A percentile compares a stretch with the other conserved stretches of the same genome.
Evolutionary conservation across 2,113 vertebrate genomes (phyloP).

Genomic region (Lanius ludovicianus): DNA sequence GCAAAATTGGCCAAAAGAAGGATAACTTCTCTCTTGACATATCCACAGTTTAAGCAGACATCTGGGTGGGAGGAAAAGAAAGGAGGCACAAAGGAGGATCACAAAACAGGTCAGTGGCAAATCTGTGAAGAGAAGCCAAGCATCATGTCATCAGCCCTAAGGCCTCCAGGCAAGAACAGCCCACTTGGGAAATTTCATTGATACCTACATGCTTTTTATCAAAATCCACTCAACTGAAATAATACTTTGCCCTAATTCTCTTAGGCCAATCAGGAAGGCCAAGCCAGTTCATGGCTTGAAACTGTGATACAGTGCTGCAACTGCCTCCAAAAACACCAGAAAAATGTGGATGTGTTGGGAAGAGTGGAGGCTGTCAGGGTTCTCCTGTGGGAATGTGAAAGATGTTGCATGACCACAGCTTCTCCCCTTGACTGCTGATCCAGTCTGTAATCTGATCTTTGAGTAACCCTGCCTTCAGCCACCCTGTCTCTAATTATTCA

Average conservation of each 20-base stretch:
- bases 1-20: not conserved
- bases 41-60: not conserved
- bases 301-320: not conserved
- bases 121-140: not conserved
- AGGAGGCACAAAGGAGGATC: not conserved
- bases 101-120: not conserved
- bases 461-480: not conserved
- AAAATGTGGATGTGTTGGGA: not conserved
- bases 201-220: not conserved
- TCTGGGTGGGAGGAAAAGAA: not conserved
- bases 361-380: not conserved
- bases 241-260: not conserved
- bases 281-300: not conserved
- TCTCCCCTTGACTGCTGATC: not conserved
- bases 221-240: not conserved
- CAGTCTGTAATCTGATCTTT: not conserved
- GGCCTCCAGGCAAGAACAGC: not conserved
- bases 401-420: not conserved
- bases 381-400: not conserved
- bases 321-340: not conserved
- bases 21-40: not conserved
- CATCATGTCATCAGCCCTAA: not conserved
- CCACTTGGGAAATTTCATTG: constrained; percentile 1
- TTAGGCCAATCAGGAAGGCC: not conserved
- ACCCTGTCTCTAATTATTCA: not conserved